Evolutionary conservation across 2,888 invertebrate species (phyloP), one percentile per base, ranked within the genome.

Genomic region (Hanleya hanleyi): DNA sequence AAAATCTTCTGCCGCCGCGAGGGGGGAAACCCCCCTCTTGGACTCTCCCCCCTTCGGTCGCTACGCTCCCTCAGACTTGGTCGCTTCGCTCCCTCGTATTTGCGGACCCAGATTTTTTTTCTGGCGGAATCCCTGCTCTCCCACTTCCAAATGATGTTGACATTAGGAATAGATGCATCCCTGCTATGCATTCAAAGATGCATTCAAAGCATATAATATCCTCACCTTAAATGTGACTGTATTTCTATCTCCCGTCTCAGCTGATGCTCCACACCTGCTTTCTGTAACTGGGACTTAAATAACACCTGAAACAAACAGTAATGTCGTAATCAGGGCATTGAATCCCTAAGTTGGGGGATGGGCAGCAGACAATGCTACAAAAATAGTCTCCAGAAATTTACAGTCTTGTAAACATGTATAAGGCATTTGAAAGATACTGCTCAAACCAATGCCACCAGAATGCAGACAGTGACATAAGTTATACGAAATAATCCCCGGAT

Each of bases 201-300:
- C n/a, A n/a, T n/a, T n/a, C n/a, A n/a, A 41, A 41, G 47, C 47
- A 12, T 41, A 41, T 15, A 15, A 41, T 12, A 15, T 15, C 12
- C 74, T 82, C 87, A 94, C 93, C 92, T 93, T 1, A 98, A 92
- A 88, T 97, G 96, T 49, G 96, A 95, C 90, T 99, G 99, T 81
- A 99, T 99, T 91, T 99, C 99, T 57, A 99, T 97, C 92, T 99
- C 99, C 51, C 99, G 93, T 61, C 96, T 93, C 38, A 99, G 95
- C 91, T 99, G 99, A 90, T 98, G 96, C 88, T 98, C 96, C 38
- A 97, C 96, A 78, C 94, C 94, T 1, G 95, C 95, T 82, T 95
- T 94, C 75, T 95, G 92, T 70, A 99, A 94, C 90, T 97, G 97
- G 74, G 94, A 94, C 91, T 99, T 98, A 88, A 91, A 92, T 71